Evolutionary conservation across 2,888 invertebrate genomes (phyloP), one percentile per base, ranked within the genome.

Genomic region (Eupithecia insigniata): DNA sequence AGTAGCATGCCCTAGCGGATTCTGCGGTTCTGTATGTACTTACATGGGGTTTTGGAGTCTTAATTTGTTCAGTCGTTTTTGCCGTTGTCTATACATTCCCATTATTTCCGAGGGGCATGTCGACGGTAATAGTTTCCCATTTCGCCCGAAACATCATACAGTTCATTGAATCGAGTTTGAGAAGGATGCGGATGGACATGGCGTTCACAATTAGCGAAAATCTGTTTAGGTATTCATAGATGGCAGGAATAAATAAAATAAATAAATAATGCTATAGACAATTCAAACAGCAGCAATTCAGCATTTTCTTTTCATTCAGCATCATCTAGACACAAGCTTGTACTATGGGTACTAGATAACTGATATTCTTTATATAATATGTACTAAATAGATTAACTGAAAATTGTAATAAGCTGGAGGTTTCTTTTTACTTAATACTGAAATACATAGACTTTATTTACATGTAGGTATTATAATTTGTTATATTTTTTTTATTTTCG

Each of bases 161-260:
- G 64, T 26, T 64, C 64, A 64, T 14, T 64, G 34, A 39, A n/a
- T 64, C 64, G 36, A n/a, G 64, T 22, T 34, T 64, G 64, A 36
- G 64, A 26, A 1, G 36, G 26, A 62, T 32, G 3, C 3, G 26
- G 26, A 12, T 22, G 36, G 62, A 36, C 36, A 26, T 26, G 14
- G 12, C 18, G 4, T 64, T 22, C 22, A 34, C 36, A n/a, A 64
- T 64, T 64, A 64, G 26, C 36, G 36, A 22, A 55, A 55, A 26
- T 55, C 26, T 12, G 26, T 26, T 55, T 55, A 55, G 51, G 0
- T 55, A 55, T 26, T 55, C 55, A 26, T 55, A 12, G 14, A 26
- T 51, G 22, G 6, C 2, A 51, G 10, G 22, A 22, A 5, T 18
- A n/a, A n/a, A n/a, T n/a, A n/a, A n/a, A n/a, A n/a, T n/a, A n/a